Percentiles rank a stretch among this genome's conserved stretches.
phyloP scores from a whole-genome alignment of 1,140 invertebrate genomes.

The Drosophila sproati region DNA sequence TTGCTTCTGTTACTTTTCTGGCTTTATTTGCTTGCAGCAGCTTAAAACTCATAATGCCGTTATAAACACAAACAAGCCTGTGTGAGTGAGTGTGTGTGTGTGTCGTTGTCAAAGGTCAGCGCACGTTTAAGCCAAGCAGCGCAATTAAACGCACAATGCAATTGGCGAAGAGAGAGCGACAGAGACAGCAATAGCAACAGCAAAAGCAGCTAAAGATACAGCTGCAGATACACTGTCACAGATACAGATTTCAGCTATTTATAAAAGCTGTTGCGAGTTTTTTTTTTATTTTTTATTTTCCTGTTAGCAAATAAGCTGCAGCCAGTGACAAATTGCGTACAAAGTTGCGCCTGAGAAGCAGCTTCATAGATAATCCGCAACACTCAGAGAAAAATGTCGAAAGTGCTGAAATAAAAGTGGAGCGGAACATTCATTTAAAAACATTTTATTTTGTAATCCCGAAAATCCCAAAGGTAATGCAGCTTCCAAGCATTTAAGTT shows the following conservation, averaged over 20 bases:
- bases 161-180: conserved; percentile 31
- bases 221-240: neutral
- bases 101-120: conserved; percentile 76
- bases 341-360: conserved; percentile 29
- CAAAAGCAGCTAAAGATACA: conserved; percentile 10
- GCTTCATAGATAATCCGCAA: neutral
- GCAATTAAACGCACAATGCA: conserved; percentile 81
- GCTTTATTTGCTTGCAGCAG: conserved; percentile 56
- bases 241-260: conserved; percentile 8
- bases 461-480: no score
- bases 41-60: conserved; percentile 83
- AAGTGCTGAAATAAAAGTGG: neutral
- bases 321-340: conserved; percentile 14
- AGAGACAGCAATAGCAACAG: neutral
- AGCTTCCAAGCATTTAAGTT: no score
- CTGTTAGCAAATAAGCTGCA: conserved; percentile 5
- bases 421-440: no score
- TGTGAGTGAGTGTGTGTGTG: conserved; percentile 23
- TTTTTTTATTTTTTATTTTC: neutral
- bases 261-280: conserved; percentile 12
- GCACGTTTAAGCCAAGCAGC: conserved; percentile 80
- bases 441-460: no score
- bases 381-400: neutral
- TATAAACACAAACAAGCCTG: conserved; percentile 68
- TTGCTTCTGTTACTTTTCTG: conserved; percentile 19